Evolutionary conservation across 2,888 invertebrate species (phyloP).

Genomic region (Hermaeophaga mercurialis): DNA sequence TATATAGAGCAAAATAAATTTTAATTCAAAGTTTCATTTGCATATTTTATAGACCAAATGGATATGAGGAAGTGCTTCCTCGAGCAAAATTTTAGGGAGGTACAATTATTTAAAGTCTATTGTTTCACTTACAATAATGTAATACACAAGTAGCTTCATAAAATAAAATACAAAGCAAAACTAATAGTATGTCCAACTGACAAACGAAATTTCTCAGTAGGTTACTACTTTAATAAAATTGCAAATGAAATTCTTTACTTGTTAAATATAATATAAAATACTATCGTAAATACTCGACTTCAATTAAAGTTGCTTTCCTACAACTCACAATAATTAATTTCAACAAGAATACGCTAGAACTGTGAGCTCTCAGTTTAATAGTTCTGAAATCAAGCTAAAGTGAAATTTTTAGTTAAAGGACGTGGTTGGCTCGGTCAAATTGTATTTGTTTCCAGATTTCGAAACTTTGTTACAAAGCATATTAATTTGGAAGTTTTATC

Average conservation of each 20-base stretch:
- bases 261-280: background rate
- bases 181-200: too few species aligned
- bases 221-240: too few species aligned
- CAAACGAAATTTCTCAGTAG: too few species aligned
- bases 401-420: slow-evolving; percentile 26
- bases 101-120: too few species aligned
- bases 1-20: too few species aligned
- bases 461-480: slow-evolving; percentile 27
- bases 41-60: too few species aligned
- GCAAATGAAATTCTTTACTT: background rate
- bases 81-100: too few species aligned
- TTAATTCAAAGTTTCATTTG: too few species aligned
- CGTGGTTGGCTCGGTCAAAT: slow-evolving; percentile 24
- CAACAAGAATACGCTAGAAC: slow-evolving; percentile 3
- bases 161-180: too few species aligned
- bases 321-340: slow-evolving; percentile 4
- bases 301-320: background rate
- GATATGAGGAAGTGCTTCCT: too few species aligned
- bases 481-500: slow-evolving; percentile 28
- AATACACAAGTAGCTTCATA: too few species aligned
- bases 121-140: too few species aligned
- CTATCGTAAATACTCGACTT: background rate
- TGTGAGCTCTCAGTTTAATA: slow-evolving; percentile 16
- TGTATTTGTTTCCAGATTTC: slow-evolving; percentile 27
- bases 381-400: slow-evolving; percentile 20